Base-by-base conservation (phyloP, 2,888 invertebrate genomes). In the Synergus laeviventris region DNA sequence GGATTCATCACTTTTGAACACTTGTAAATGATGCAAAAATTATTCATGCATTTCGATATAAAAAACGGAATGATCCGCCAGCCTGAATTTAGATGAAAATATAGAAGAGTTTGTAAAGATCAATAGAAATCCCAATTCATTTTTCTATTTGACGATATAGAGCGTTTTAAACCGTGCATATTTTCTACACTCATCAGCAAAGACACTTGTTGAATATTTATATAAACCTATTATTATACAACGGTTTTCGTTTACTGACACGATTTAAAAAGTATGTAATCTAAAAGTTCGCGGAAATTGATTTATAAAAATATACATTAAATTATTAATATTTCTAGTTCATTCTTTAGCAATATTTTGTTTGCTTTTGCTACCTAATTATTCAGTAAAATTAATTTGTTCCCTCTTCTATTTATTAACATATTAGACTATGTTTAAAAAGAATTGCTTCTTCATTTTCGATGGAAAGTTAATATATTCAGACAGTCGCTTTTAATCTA, bases 261-360 rank as follows among this genome's bases (percentile, higher is more conserved):
- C 70, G 70, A 74, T 38, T 74, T 60, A 21, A 16, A 74, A 74
- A 74, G 31, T 24, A 49, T 39, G 74, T 38, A 42, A 39, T n/a
- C n/a, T 39, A 59, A 74, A 74, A 38, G 21, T 60, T 59, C 9
- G 24, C 24, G 42, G 59, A 7, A 73, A 73, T 59, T 21, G 74
- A 60, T 59, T 31, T 60, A 60, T 74, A 74, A 74, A 74, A 74
- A 74, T 59, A 70, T 36, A 59, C 39, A 62, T 78, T 39, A 31
- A 76, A 75, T 74, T 75, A 73, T 76, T 76, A 45, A 59, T 70
- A 60, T 38, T 61, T 56, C 59, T 45, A 38, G 36, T 74, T 36
- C 74, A 64, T 73, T 49, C 42, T 54, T 56, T 31, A 56, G 39
- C 76, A 16, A 74, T 54, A 11, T 75, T 64, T 61, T 60, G 24